These are phyloP conservation scores for Tupaia tana DNA, from an alignment of 2,113 vertebrate species.

Conservation along the genomic window DNA sequence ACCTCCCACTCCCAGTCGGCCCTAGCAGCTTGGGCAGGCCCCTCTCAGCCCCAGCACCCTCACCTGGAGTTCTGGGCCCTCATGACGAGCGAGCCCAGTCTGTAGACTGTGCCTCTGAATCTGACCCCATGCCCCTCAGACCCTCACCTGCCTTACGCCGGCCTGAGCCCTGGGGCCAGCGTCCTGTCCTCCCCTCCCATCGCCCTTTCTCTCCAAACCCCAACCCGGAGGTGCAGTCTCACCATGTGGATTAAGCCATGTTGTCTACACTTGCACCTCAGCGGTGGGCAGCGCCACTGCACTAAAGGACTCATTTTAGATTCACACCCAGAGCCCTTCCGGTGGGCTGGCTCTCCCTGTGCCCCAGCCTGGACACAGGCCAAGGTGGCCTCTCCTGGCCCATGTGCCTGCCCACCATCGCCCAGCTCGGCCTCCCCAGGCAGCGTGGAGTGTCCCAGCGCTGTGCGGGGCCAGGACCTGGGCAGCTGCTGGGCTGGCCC, in stretches of 20 bases:
- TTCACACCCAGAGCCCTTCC: no score
- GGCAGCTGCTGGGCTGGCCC: no score
- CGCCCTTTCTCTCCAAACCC: background rate
- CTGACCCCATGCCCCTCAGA: background rate
- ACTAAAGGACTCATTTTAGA: no score
- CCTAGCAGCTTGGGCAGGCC: no score
- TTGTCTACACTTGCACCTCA: accelerated
- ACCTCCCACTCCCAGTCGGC: background rate
- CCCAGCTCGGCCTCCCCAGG: no score
- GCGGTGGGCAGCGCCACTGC: no score
- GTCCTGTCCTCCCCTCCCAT: background rate
- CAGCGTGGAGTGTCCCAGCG: no score
- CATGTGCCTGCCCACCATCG: no score
- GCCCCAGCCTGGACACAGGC: no score
- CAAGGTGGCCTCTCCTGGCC: no score
- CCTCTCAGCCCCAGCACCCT: background rate
- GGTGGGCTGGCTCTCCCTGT: no score
- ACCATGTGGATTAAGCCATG: background rate
- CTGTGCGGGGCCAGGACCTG: no score
- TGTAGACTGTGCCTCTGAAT: background rate
- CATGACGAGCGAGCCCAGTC: background rate
- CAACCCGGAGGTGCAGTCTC: background rate
- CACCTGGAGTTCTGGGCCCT: background rate
- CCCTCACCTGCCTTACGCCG: background rate
- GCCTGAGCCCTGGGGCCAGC: background rate